Conservation (phyloP, 2,797 vertebrate species). For the Enteromius fasciolatus region DNA sequence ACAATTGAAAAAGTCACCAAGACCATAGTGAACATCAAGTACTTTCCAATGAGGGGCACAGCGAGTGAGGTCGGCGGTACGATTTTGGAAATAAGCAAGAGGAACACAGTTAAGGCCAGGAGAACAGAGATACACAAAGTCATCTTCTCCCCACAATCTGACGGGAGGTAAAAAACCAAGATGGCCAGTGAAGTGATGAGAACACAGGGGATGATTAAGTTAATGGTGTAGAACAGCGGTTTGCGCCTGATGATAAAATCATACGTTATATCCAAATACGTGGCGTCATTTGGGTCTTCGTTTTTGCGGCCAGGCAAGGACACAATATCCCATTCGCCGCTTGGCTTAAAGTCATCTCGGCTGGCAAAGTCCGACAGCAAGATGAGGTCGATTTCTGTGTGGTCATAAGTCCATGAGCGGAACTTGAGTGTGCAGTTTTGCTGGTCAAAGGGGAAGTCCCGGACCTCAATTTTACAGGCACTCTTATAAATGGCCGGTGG, state of each 20-base stretch:
- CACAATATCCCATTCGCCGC: conserved; percentile 83
- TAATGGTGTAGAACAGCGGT: conserved; percentile 84
- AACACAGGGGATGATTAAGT: conserved; percentile 81
- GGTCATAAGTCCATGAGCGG: conserved; percentile 84
- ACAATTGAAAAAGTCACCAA: conserved; percentile 85
- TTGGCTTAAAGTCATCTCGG: conserved; percentile 82
- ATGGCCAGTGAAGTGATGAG: conserved; percentile 83
- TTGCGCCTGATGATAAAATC: conserved; percentile 83
- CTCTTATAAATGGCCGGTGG: conserved; percentile 85
- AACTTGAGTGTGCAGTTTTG: conserved; percentile 86
- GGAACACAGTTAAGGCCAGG: conserved; percentile 83
- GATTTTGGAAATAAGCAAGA: conserved; percentile 84
- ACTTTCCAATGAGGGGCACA: conserved; percentile 83
- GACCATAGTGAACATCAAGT: conserved; percentile 84
- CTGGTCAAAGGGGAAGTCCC: conserved; percentile 85
- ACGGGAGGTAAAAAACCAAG: conserved; percentile 83
- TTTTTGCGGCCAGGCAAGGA: conserved; percentile 81
- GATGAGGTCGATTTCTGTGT: conserved; percentile 82
- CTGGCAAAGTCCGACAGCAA: conserved; percentile 80
- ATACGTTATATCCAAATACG: conserved; percentile 82
- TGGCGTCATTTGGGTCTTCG: conserved; percentile 77
- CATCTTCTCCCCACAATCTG: conserved; percentile 85
- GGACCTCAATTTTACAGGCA: conserved; percentile 84
- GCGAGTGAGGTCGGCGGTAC: conserved; percentile 83
- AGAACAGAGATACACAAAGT: conserved; percentile 84